A percentile compares a stretch with the other conserved stretches of the same genome.
Conservation (phyloP, 1,140 invertebrate species). For the Heterodera carotae region DNA sequence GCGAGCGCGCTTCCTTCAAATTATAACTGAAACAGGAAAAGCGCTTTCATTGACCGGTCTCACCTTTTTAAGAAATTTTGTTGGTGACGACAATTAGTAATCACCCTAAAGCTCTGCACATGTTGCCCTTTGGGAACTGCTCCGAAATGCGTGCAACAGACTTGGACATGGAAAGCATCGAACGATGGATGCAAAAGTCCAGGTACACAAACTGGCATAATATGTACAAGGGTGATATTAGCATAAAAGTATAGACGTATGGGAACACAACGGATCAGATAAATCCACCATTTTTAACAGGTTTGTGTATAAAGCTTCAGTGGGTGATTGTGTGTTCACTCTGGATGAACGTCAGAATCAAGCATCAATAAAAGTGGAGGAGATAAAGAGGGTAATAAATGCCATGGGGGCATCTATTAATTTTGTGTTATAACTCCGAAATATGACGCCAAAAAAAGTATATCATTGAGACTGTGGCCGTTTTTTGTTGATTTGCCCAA, state of each 20-base stretch:
- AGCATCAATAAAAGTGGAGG: conserved; percentile 32
- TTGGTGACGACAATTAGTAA: conserved; percentile 24
- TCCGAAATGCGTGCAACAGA: conserved; percentile 28
- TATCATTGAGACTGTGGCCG: no score
- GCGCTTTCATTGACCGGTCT: conserved; percentile 47
- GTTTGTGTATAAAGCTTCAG: conserved; percentile 50
- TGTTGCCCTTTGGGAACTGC: conserved; percentile 56
- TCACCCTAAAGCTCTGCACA: conserved; percentile 44
- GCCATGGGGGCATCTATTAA: not conserved
- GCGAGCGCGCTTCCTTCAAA: conserved; percentile 35
- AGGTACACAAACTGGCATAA: conserved; percentile 5
- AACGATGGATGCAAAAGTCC: conserved; percentile 49
- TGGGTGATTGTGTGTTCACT: conserved; percentile 51
- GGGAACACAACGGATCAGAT: no score
- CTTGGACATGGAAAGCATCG: conserved; percentile 40
- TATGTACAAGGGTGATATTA: not conserved
- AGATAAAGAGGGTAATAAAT: conserved; percentile 41
- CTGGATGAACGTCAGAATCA: conserved; percentile 25
- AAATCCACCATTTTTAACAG: conserved; percentile 21
- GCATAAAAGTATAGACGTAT: no score
- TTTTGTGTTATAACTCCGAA: no score
- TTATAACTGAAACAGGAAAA: conserved; percentile 50
- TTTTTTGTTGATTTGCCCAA: no score
- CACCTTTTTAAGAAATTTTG: conserved; percentile 22
- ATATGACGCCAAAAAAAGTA: no score